Conservation (phyloP, 2,797 vertebrate species). For the Bucorvus abyssinicus region DNA sequence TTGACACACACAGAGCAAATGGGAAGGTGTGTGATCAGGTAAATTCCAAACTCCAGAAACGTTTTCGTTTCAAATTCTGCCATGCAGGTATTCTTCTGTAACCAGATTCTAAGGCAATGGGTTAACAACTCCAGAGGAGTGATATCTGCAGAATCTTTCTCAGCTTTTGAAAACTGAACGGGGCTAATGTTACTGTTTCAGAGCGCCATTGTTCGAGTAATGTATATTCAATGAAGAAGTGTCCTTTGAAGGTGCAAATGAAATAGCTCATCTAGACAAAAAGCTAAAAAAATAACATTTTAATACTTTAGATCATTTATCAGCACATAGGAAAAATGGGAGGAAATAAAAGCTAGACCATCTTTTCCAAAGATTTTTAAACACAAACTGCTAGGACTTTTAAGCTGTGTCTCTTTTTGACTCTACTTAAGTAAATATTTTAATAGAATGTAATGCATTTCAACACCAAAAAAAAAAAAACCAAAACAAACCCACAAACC, state of each 20-base stretch:
- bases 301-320: constrained; percentile 9
- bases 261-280: constrained; percentile 8
- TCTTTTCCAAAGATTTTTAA: not conserved
- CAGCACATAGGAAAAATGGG: not conserved
- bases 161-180: constrained; percentile 8
- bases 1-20: not conserved
- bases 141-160: constrained; percentile 24
- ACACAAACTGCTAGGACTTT: not conserved
- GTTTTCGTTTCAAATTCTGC: constrained; percentile 23
- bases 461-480: not conserved
- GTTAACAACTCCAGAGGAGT: constrained; percentile 33
- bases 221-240: not conserved
- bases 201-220: not conserved
- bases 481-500: not conserved
- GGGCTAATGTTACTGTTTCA: constrained; percentile 1
- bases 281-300: not conserved
- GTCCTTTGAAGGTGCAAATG: constrained; percentile 22
- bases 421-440: not conserved
- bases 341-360: not conserved
- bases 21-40: not conserved
- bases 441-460: not conserved
- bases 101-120: not conserved
- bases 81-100: not conserved
- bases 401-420: not conserved
- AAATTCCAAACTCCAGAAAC: constrained; percentile 19